phyloP scores from a whole-genome alignment of 2,888 invertebrate genomes.

The Agrochola macilenta region DNA sequence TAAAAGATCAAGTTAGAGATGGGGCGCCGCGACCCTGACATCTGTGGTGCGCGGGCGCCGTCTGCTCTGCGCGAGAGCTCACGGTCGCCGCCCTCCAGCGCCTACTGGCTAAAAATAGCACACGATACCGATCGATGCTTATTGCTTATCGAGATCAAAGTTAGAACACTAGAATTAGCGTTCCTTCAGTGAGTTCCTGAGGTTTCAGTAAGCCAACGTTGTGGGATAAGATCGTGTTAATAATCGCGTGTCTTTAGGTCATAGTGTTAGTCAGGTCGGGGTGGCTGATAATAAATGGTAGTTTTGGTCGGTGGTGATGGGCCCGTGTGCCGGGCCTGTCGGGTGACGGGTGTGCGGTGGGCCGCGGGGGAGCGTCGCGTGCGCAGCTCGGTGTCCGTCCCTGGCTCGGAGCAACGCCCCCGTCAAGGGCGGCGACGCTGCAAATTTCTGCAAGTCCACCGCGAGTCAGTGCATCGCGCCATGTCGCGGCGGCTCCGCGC shows the following conservation, averaged over 20 bases:
- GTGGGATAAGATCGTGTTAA: slow-evolving; percentile 26
- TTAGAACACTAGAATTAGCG: slow-evolving; percentile 66
- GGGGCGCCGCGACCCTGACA: slow-evolving; percentile 80
- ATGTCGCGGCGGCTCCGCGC: slow-evolving; percentile 90
- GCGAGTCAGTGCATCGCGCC: slow-evolving; percentile 90
- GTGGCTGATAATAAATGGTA: slow-evolving; percentile 67
- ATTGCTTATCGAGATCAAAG: slow-evolving; percentile 70
- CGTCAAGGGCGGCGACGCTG: slow-evolving; percentile 91
- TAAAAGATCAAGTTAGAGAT: slow-evolving; percentile 66
- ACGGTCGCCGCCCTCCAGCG: slow-evolving; percentile 86
- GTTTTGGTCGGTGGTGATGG: slow-evolving; percentile 68
- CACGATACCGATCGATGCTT: slow-evolving; percentile 77
- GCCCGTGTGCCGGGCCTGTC: slow-evolving; percentile 62
- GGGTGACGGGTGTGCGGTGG: slow-evolving; percentile 75
- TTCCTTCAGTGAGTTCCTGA: slow-evolving; percentile 45
- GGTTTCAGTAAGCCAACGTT: slow-evolving; percentile 31
- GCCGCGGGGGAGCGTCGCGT: slow-evolving; percentile 88
- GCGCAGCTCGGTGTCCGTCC: slow-evolving; percentile 88
- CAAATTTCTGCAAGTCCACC: slow-evolving; percentile 90
- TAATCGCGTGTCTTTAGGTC: slow-evolving; percentile 51
- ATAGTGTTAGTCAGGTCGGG: slow-evolving; percentile 57
- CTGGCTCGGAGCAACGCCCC: slow-evolving; percentile 90
- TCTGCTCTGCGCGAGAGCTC: slow-evolving; percentile 75
- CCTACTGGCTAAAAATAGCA: slow-evolving; percentile 85
- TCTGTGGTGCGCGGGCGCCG: slow-evolving; percentile 79